A percentile compares a stretch with the other conserved stretches of the same genome.
These are phyloP conservation scores for Protonibea diacanthus DNA, from an alignment of 2,797 vertebrate genomes.

Conservation along the genomic window DNA sequence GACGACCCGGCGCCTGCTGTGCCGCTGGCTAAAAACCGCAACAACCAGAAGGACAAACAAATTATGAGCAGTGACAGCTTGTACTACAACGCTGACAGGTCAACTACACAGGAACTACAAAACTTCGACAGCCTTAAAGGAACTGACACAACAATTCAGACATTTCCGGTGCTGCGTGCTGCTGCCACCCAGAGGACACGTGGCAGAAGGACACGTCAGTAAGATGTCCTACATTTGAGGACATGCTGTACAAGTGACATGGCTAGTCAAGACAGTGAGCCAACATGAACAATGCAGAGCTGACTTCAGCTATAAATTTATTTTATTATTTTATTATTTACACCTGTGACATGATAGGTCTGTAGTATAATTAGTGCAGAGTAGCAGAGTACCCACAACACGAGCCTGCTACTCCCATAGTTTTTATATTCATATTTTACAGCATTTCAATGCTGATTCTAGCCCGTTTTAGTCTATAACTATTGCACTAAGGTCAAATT, in stretches of 20 bases:
- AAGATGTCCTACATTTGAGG: not conserved
- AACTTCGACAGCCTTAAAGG: conserved; percentile 61
- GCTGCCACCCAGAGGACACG: conserved; percentile 39
- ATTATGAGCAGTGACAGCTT: conserved; percentile 62
- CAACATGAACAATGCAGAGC: not conserved
- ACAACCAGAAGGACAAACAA: conserved; percentile 23
- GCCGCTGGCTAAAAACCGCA: conserved; percentile 3
- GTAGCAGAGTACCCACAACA: too few relatives aligned
- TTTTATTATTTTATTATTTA: not conserved
- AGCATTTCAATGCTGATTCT: not conserved
- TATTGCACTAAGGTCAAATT: not conserved
- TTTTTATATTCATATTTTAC: not conserved
- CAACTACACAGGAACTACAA: conserved; percentile 80
- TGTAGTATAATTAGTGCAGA: not conserved
- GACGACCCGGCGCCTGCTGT: conserved; percentile 6
- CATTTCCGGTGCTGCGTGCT: conserved; percentile 32
- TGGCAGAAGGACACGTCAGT: not conserved
- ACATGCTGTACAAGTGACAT: not conserved
- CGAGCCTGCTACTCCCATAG: too few relatives aligned
- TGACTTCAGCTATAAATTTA: not conserved
- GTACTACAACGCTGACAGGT: conserved; percentile 81
- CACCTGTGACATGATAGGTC: not conserved
- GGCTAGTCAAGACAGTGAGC: not conserved
- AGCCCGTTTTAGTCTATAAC: not conserved
- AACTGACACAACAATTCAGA: conserved; percentile 25